Conservation (phyloP, 2,797 vertebrate species). For the Arnoldichthys spilopterus region DNA sequence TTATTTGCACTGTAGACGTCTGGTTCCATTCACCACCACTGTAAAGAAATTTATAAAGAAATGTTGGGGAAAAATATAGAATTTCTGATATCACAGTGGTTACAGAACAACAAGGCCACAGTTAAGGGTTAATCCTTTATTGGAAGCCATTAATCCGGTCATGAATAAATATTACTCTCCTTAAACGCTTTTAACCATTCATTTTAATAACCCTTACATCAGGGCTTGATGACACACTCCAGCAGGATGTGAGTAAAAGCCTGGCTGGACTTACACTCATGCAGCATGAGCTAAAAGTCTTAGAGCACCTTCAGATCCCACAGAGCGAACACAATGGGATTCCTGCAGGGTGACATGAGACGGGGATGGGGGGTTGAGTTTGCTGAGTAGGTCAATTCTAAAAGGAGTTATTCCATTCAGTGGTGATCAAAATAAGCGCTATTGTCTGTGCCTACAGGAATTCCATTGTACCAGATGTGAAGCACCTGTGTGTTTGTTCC, state of each 20-base stretch:
- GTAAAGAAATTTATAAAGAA: too few species aligned
- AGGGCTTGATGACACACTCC: neutral
- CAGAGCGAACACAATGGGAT: constrained; percentile 49
- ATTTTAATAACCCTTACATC: constrained; percentile 8
- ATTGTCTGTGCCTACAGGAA: constrained; percentile 46
- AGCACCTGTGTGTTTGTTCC: constrained; percentile 55
- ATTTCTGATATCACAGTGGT: too few species aligned
- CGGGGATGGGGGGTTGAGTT: constrained; percentile 49
- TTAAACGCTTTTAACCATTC: neutral
- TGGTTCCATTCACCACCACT: too few species aligned
- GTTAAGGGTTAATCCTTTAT: too few species aligned
- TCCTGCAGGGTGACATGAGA: constrained; percentile 44
- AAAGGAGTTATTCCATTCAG: constrained; percentile 42
- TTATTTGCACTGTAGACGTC: too few species aligned
- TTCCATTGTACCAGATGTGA: constrained; percentile 42
- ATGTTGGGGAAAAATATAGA: too few species aligned
- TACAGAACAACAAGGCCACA: too few species aligned
- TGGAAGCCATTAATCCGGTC: neutral
- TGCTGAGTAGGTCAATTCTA: constrained; percentile 54
- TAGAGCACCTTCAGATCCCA: constrained; percentile 40
- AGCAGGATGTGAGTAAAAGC: constrained; percentile 39
- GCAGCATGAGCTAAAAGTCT: constrained; percentile 26
- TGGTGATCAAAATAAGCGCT: constrained; percentile 46
- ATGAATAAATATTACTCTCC: neutral
- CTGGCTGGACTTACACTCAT: constrained; percentile 37